Conservation (phyloP, 2,113 vertebrate species). For the Myotis yumanensis region DNA sequence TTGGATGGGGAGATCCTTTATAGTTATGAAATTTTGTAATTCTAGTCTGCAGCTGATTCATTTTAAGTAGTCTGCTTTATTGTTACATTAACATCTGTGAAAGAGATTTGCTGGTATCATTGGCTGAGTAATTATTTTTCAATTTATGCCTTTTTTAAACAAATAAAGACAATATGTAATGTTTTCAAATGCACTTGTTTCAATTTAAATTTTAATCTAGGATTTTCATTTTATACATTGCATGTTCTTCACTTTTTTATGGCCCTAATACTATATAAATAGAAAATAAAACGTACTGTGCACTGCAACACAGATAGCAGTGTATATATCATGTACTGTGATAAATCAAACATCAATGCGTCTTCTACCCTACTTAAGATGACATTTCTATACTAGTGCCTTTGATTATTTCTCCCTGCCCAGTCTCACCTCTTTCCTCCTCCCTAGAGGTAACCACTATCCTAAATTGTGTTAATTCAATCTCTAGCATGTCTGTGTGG, state of each 20-base stretch:
- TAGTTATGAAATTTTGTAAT: background rate
- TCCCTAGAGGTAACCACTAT: background rate
- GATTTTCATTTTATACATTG: conserved; percentile 23
- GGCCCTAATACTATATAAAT: background rate
- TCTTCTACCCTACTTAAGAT: background rate
- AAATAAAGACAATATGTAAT: background rate
- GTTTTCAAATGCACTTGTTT: background rate
- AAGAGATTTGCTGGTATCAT: conserved; percentile 11
- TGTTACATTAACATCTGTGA: conserved; percentile 18
- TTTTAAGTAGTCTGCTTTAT: background rate
- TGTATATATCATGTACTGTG: background rate
- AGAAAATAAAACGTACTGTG: background rate
- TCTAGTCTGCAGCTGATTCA: background rate
- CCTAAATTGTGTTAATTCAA: background rate
- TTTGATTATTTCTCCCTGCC: background rate
- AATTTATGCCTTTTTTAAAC: background rate
- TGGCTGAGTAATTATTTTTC: background rate
- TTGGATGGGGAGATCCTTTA: background rate
- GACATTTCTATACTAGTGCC: background rate
- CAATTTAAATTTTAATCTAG: conserved; percentile 29
- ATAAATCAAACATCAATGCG: background rate
- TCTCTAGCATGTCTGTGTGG: background rate
- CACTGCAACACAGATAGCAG: background rate
- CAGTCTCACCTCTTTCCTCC: background rate
- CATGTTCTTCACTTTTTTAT: background rate